phyloP scores from a whole-genome alignment of 2,113 vertebrate species.

The Micronisus gabar region DNA sequence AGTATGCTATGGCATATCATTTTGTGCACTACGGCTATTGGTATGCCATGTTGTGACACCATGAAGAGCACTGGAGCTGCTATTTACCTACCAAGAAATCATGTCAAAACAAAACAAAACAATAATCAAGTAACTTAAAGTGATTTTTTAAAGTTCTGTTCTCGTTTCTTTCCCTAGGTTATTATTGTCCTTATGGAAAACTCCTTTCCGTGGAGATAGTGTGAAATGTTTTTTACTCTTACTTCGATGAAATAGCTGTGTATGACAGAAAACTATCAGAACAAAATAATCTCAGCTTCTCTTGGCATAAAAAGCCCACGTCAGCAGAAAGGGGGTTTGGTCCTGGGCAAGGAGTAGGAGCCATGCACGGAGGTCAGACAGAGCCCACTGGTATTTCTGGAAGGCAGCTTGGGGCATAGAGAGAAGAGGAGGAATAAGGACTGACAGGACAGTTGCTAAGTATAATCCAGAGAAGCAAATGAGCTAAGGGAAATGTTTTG shows the following conservation, averaged over 20 bases:
- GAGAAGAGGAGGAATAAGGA: background rate
- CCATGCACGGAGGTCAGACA: background rate
- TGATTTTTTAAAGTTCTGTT: background rate
- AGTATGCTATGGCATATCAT: too few species aligned
- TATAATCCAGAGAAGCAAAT: background rate
- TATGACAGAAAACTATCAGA: background rate
- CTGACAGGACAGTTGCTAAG: background rate
- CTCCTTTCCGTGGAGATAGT: background rate
- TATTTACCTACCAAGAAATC: background rate
- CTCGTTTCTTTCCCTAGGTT: background rate
- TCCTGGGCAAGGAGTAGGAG: background rate
- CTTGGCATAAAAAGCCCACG: background rate
- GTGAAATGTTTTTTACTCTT: background rate
- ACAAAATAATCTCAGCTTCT: background rate
- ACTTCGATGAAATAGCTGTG: background rate
- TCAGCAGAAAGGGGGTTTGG: rapidly evolving
- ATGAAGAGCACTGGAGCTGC: background rate
- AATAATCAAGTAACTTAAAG: background rate
- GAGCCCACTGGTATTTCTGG: background rate
- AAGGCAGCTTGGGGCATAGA: background rate
- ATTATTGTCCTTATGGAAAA: background rate
- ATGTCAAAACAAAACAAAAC: background rate
- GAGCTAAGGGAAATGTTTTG: background rate
- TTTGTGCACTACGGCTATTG: background rate
- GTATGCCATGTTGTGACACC: rapidly evolving